phyloP scores from a whole-genome alignment of 2,888 invertebrate species.

The Congeria kusceri region DNA sequence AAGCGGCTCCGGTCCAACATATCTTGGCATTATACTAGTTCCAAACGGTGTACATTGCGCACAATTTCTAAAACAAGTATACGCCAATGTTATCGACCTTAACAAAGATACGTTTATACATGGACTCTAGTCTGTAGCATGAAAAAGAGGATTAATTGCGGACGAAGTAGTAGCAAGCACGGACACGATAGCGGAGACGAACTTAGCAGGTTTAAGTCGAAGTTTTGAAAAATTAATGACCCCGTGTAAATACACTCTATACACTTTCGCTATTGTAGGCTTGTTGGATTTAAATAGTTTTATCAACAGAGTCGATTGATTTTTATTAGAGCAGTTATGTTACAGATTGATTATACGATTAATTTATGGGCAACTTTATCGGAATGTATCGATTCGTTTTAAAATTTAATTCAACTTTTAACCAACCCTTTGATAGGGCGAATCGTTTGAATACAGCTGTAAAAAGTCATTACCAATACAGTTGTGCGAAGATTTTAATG shows the following conservation, averaged over 20 bases:
- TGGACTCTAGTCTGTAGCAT: too few species aligned
- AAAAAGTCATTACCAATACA: too few species aligned
- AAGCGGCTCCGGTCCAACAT: slow-evolving; percentile 44
- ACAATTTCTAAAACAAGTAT: background rate
- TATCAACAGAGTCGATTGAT: slow-evolving; percentile 2
- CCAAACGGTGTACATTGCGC: background rate
- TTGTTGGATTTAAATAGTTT: background rate
- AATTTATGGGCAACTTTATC: too few species aligned
- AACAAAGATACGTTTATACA: too few species aligned
- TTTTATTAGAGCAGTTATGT: background rate
- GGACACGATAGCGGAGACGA: background rate
- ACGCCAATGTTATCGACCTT: background rate
- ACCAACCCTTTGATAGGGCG: too few species aligned
- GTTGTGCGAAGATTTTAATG: too few species aligned
- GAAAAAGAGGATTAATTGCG: too few species aligned
- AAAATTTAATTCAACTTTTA: too few species aligned
- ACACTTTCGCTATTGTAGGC: background rate
- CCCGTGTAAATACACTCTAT: slow-evolving; percentile 21
- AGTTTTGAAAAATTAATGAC: slow-evolving; percentile 25
- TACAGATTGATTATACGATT: too few species aligned
- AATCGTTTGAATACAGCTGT: too few species aligned
- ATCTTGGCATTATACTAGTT: slow-evolving; percentile 33
- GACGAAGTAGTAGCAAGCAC: too few species aligned
- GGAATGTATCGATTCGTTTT: too few species aligned
- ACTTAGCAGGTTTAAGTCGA: background rate